A percentile compares a stretch with the other conserved stretches of the same genome.
These are phyloP conservation scores for Dicrurus megarhynchus DNA, from an alignment of 2,113 vertebrate species.

Conservation along the genomic window DNA sequence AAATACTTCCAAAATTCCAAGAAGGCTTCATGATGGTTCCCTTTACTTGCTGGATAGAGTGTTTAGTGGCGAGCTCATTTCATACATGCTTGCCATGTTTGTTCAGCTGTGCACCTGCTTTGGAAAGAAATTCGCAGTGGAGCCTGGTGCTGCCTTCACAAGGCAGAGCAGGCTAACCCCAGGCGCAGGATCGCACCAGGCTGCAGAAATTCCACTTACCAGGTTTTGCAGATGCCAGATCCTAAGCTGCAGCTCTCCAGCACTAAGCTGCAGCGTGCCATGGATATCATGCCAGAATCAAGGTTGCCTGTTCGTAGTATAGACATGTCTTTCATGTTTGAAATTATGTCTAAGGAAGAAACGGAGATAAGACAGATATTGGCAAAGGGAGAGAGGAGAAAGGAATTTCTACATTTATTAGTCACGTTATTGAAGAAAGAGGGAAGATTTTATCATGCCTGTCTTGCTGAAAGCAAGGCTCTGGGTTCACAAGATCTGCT, in stretches of 20 bases:
- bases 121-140: conserved; percentile 45
- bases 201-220: conserved; percentile 58
- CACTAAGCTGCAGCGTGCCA: background rate
- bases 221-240: conserved; percentile 6
- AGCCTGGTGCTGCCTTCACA: conserved; percentile 34
- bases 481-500: conserved; percentile 21
- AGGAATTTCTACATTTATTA: conserved; percentile 56
- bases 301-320: background rate
- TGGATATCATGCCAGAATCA: conserved; percentile 35
- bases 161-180: background rate
- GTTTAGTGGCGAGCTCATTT: background rate
- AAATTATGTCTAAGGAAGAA: conserved; percentile 39
- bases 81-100: conserved; percentile 47
- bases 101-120: conserved; percentile 55
- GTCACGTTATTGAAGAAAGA: conserved; percentile 51
- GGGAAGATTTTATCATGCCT: conserved; percentile 42
- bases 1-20: conserved; percentile 57
- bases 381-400: conserved; percentile 26
- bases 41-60: background rate
- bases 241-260: background rate
- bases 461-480: conserved; percentile 46
- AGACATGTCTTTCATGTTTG: conserved; percentile 43
- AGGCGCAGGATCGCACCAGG: background rate
- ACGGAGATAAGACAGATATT: conserved; percentile 4
- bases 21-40: background rate